Conservation (phyloP, 2,888 invertebrate species). For the Gymnoscelis rufifasciata region DNA sequence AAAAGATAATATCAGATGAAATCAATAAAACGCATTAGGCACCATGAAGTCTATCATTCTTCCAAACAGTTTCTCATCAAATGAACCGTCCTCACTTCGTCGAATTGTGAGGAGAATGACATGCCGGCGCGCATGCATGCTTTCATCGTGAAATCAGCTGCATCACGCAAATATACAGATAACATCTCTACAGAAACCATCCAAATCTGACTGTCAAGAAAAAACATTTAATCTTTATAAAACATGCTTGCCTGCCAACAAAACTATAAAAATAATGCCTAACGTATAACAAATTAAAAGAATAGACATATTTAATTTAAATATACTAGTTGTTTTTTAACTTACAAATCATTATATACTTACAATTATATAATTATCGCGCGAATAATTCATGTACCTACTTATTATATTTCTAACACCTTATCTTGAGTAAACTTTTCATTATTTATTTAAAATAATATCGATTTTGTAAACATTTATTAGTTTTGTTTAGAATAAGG, state of each 20-base stretch:
- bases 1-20: slow-evolving; percentile 59
- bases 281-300: too few relatives aligned
- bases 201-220: slow-evolving; percentile 22
- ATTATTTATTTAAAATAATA: too few relatives aligned
- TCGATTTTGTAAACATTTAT: too few relatives aligned
- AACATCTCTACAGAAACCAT: slow-evolving; percentile 42
- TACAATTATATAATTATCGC: too few relatives aligned
- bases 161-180: slow-evolving; percentile 71
- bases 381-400: too few relatives aligned
- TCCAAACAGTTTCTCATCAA: slow-evolving; percentile 36
- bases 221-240: slow-evolving; percentile 25
- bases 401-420: too few relatives aligned
- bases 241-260: background rate
- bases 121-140: slow-evolving; percentile 44
- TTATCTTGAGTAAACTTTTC: too few relatives aligned
- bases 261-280: too few relatives aligned
- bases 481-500: too few relatives aligned
- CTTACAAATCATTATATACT: too few relatives aligned
- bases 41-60: slow-evolving; percentile 54
- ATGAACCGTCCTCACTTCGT: slow-evolving; percentile 58
- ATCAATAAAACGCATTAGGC: slow-evolving; percentile 69
- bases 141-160: slow-evolving; percentile 63
- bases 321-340: too few relatives aligned
- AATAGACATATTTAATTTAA: background rate
- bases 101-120: slow-evolving; percentile 48